Conservation (phyloP, 2,888 invertebrate genomes). For the Habroteleia sp. region DNA sequence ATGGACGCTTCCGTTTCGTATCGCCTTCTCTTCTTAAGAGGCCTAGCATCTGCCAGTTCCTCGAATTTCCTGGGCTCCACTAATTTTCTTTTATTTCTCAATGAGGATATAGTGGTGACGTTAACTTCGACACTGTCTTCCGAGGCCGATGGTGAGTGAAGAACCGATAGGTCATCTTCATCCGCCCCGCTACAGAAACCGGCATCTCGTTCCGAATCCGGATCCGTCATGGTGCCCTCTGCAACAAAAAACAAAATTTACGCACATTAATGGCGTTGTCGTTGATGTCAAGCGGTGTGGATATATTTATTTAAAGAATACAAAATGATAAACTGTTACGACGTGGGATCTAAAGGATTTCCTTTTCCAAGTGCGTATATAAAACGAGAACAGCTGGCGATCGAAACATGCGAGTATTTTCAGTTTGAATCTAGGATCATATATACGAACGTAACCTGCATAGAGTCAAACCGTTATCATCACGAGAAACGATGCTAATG, state of each 20-base stretch:
- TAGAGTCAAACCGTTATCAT: slow-evolving; percentile 53
- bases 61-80: slow-evolving; percentile 85
- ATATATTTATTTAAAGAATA: not conserved
- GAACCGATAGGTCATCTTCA: slow-evolving; percentile 82
- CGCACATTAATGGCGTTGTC: not conserved
- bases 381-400: slow-evolving; percentile 38
- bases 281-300: not conserved
- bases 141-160: slow-evolving; percentile 85
- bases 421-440: slow-evolving; percentile 11
- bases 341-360: not conserved
- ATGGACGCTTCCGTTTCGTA: slow-evolving; percentile 73
- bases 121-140: slow-evolving; percentile 86
- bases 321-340: not conserved
- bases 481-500: slow-evolving; percentile 54
- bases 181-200: slow-evolving; percentile 89
- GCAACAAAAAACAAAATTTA: slow-evolving; percentile 74
- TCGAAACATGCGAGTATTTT: slow-evolving; percentile 10
- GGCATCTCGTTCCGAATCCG: slow-evolving; percentile 84
- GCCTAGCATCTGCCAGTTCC: slow-evolving; percentile 82
- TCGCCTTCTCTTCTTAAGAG: slow-evolving; percentile 85
- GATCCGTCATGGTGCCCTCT: slow-evolving; percentile 82
- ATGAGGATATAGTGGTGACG: slow-evolving; percentile 82
- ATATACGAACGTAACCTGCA: not conserved
- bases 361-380: not conserved
- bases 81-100: slow-evolving; percentile 85